Percentiles rank a stretch among this genome's conserved stretches.
Conservation (phyloP, 2,113 vertebrate genomes). For the Nothobranchius furzeri region DNA sequence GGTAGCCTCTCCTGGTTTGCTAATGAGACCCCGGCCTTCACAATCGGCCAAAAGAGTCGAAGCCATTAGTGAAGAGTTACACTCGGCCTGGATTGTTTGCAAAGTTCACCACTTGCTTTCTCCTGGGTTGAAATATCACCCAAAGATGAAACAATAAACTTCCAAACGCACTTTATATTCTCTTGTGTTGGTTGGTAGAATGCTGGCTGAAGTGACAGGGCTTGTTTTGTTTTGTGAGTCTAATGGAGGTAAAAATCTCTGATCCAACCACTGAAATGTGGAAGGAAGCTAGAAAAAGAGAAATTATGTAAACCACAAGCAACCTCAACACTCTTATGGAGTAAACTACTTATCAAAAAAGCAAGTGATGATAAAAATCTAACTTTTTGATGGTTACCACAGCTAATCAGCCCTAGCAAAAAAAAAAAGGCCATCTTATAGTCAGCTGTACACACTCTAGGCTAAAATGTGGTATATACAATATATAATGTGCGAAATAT, state of each 20-base stretch:
- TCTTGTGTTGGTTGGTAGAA: constrained; percentile 10
- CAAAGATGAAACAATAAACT: constrained; percentile 24
- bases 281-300: constrained; percentile 16
- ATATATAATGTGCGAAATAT: too few species aligned
- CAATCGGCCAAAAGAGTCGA: constrained; percentile 41
- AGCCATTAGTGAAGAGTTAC: constrained; percentile 63
- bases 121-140: constrained; percentile 21
- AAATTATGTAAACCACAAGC: constrained; percentile 22
- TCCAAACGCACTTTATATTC: constrained; percentile 18
- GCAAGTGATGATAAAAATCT: too few species aligned
- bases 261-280: constrained; percentile 16
- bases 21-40: constrained; percentile 71
- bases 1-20: constrained; percentile 62
- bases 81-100: constrained; percentile 52
- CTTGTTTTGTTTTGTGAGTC: not conserved
- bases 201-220: not conserved
- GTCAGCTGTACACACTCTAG: too few species aligned
- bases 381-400: too few species aligned
- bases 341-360: too few species aligned
- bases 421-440: too few species aligned
- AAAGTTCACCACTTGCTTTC: constrained; percentile 28
- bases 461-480: too few species aligned
- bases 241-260: constrained; percentile 39
- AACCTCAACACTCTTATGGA: constrained; percentile 8
- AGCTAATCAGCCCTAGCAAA: too few species aligned